phyloP scores from a whole-genome alignment of 2,113 vertebrate genomes.

The Mus pahari region DNA sequence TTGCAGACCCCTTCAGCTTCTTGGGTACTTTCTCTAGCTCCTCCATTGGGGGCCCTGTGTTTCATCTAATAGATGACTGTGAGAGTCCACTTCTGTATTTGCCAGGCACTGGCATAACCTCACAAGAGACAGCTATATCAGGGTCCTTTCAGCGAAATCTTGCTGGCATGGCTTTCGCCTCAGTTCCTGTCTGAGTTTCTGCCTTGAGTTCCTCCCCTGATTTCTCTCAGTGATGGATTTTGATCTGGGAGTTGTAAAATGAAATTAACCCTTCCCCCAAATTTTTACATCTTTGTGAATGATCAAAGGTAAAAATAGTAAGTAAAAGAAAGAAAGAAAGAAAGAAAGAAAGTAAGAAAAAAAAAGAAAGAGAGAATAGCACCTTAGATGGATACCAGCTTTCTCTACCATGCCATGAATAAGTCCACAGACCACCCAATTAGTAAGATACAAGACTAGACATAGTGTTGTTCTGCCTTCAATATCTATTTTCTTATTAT shows the following conservation, averaged over 20 bases:
- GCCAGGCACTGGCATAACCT: too few relatives aligned
- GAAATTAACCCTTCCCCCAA: not conserved
- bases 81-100: too few relatives aligned
- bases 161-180: too few relatives aligned
- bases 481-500: not conserved
- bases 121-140: too few relatives aligned
- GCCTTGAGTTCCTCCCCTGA: not conserved
- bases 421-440: not conserved
- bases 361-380: not conserved
- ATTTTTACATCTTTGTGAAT: not conserved
- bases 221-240: not conserved
- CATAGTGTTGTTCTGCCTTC: not conserved
- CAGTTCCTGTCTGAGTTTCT: not conserved
- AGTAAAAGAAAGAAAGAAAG: not conserved
- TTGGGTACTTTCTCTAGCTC: too few relatives aligned
- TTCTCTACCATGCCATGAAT: not conserved
- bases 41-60: too few relatives aligned
- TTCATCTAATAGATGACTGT: too few relatives aligned
- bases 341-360: not conserved
- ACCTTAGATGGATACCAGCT: not conserved
- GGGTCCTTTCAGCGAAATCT: too few relatives aligned
- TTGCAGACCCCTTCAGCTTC: too few relatives aligned
- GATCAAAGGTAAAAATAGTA: not conserved
- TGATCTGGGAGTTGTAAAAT: not conserved
- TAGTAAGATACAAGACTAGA: not conserved